Base-by-base conservation (phyloP, 2,113 vertebrate genomes). In the Nerophis ophidion region DNA sequence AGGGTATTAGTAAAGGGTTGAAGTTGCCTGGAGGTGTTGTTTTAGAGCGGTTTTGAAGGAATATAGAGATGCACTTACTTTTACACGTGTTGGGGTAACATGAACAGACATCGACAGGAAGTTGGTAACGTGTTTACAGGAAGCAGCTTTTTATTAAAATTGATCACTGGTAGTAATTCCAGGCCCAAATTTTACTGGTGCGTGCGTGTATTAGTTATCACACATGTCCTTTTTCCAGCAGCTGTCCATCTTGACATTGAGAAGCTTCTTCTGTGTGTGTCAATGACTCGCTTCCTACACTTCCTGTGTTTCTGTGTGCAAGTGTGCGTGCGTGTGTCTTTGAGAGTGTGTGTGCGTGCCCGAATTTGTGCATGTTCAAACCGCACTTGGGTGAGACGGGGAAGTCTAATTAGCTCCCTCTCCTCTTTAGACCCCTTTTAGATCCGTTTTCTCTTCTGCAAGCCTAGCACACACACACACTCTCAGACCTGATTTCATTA, bases 181-280 rank as follows among this genome's bases (percentile, higher is more conserved):
- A 44, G 10, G 12, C 1, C 5, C 40, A 44, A 12, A 44, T 12
- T 14, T 65, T 40, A 66, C 65, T 72, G 56, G 49, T 57, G 68
- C 44, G 45, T 66, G 51, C 48, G 45, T 58, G 77, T 78, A 57
- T 85, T 81, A 72, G 74, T 44, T 81, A 84, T 83, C 26, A 69
- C 81, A 65, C 56, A 76, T 63, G 76, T 82, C 70, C 57, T 76
- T 67, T 63, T 60, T 80, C 55, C 76, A 80, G 78, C 84, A 84
- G 79, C 80, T 84, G 84, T 79, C 75, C 81, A 79, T 71, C 77
- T 81, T 86, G 84, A 86, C 84, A 83, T 86, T 86, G 84, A 86
- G 83, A 84, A 81, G 74, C 78, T 81, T 79, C 76, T 71, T 71
- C 62, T 61, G 76, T 44, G 75, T 71, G 76, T 83, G 68, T 80